Conservation (phyloP, 2,888 invertebrate species). For the Steinernema hermaphroditum region DNA sequence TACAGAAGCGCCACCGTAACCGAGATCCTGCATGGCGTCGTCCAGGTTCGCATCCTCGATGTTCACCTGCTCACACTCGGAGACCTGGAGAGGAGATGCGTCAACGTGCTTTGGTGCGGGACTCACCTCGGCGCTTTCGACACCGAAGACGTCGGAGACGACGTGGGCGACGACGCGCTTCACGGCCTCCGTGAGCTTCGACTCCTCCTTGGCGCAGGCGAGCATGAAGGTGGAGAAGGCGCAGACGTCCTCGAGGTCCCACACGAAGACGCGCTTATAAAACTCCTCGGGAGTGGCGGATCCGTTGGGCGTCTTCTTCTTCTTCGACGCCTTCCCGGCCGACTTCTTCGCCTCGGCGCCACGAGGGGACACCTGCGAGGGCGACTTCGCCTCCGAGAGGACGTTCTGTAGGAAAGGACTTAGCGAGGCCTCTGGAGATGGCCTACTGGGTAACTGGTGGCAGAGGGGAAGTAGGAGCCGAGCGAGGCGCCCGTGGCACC, state of each 20-base stretch:
- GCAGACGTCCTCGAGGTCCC: constrained; percentile 42
- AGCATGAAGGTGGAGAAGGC: constrained; percentile 17
- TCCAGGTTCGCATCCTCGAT: constrained; percentile 42
- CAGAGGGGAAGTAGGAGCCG: background rate
- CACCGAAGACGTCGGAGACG: constrained; percentile 29
- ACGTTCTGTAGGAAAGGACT: background rate
- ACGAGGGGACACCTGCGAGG: constrained; percentile 14
- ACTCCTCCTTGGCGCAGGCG: constrained; percentile 2
- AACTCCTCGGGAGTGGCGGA: constrained; percentile 36
- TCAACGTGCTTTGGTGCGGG: no score
- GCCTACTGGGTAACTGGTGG: background rate
- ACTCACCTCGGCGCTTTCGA: constrained; percentile 31
- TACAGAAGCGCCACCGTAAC: background rate
- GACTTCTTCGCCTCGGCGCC: background rate
- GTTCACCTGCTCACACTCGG: constrained; percentile 41
- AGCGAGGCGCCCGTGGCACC: constrained; percentile 7
- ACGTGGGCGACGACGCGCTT: constrained; percentile 34
- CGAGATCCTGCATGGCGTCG: constrained; percentile 37
- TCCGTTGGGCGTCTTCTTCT: constrained; percentile 32
- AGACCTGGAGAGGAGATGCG: constrained; percentile 27
- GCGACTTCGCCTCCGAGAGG: constrained; percentile 3
- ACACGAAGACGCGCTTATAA: constrained; percentile 41
- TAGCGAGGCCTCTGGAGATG: background rate
- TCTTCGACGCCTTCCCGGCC: constrained; percentile 26
- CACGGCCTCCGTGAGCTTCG: background rate